Conservation (phyloP, 2,113 vertebrate species). For the Alectura lathami region DNA sequence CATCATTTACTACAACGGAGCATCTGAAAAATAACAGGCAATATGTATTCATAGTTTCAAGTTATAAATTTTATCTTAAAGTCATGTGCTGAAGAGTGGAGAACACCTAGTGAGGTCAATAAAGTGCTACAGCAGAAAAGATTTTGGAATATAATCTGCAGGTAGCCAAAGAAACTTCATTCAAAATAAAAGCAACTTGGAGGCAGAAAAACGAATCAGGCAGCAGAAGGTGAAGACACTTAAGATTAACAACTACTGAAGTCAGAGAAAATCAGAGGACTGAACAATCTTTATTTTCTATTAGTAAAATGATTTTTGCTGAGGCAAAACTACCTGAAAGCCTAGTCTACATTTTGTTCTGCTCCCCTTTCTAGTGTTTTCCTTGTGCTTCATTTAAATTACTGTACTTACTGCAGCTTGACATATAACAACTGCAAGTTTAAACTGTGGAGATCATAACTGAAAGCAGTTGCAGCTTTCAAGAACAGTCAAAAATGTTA, state of each 20-base stretch:
- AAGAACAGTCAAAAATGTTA: background rate
- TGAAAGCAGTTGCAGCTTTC: background rate
- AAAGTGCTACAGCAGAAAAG: background rate
- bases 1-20: background rate
- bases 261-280: background rate
- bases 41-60: background rate
- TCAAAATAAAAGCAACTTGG: background rate
- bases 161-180: background rate
- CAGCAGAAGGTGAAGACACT: background rate
- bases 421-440: background rate
- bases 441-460: background rate
- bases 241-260: background rate
- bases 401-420: background rate
- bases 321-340: background rate
- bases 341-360: background rate
- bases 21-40: background rate
- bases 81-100: background rate
- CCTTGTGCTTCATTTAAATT: background rate
- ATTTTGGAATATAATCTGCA: background rate
- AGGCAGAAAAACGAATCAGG: background rate
- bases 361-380: background rate
- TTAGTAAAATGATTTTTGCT: background rate
- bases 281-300: rapidly evolving
- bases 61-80: background rate
- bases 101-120: background rate